Evolutionary conservation across 2,888 invertebrate species (phyloP).

Genomic region (Cinara cedri): DNA sequence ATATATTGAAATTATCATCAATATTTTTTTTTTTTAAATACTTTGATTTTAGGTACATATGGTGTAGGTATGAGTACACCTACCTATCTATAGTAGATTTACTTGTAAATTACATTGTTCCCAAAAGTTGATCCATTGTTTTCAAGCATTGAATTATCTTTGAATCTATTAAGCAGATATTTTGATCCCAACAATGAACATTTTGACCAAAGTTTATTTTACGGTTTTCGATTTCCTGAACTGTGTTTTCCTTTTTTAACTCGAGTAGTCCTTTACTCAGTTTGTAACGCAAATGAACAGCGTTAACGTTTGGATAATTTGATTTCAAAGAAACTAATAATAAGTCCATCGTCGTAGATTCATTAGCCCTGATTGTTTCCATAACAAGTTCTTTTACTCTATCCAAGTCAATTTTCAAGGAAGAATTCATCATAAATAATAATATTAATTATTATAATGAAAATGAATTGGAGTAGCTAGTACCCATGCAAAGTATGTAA

Average conservation of each 20-base stretch:
- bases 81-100: neutral
- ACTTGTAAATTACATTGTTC: constrained; percentile 7
- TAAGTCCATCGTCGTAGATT: constrained; percentile 3
- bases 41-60: no score
- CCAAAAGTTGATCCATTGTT: neutral
- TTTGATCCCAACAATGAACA: constrained; percentile 17
- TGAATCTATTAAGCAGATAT: constrained; percentile 15
- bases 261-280: constrained; percentile 24
- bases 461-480: neutral
- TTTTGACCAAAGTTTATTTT: constrained; percentile 43
- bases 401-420: constrained; percentile 17
- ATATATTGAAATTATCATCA: no score
- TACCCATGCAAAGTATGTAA: neutral
- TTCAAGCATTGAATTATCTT: constrained; percentile 14
- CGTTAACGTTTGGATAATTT: constrained; percentile 31
- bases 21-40: no score
- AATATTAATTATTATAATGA: neutral
- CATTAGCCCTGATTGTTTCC: constrained; percentile 3
- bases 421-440: constrained; percentile 6
- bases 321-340: constrained; percentile 13
- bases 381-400: constrained; percentile 9
- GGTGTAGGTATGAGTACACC: no score
- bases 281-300: constrained; percentile 40
- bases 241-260: constrained; percentile 7
- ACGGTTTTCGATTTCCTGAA: constrained; percentile 29